phyloP scores from a whole-genome alignment of 2,888 invertebrate genomes.

The Ophion ellenae region DNA sequence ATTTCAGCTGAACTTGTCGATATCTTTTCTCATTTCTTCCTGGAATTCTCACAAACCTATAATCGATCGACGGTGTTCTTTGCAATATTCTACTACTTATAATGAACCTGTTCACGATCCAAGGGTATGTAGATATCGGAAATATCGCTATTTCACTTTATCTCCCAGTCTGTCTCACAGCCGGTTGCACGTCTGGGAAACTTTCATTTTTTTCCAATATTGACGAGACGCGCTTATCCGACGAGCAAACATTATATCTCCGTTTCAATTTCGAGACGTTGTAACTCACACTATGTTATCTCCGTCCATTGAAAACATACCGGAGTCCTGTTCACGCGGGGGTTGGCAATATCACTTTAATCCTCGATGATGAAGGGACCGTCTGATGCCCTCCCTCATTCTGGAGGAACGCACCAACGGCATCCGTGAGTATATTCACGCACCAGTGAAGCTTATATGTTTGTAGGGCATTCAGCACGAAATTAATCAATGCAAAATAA shows the following conservation, averaged over 20 bases:
- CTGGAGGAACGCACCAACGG: slow-evolving; percentile 14
- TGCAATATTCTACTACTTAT: not conserved
- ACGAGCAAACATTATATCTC: slow-evolving; percentile 79
- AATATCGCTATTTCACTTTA: not conserved
- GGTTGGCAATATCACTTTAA: slow-evolving; percentile 82
- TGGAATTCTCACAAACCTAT: not conserved
- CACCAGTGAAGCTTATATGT: slow-evolving; percentile 24
- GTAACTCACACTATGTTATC: slow-evolving; percentile 65
- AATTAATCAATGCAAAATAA: not conserved
- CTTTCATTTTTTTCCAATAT: slow-evolving; percentile 71
- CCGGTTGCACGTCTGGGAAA: slow-evolving; percentile 1
- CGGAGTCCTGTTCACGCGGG: slow-evolving; percentile 68
- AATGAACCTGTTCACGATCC: slow-evolving; percentile 4
- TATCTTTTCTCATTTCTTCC: not conserved
- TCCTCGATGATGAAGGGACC: slow-evolving; percentile 79
- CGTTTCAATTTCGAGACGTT: slow-evolving; percentile 79
- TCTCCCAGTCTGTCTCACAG: not conserved
- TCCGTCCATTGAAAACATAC: slow-evolving; percentile 58
- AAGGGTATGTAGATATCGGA: not conserved
- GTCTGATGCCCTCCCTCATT: slow-evolving; percentile 67
- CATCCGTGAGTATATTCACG: slow-evolving; percentile 31
- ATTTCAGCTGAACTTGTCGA: not conserved
- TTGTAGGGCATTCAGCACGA: slow-evolving; percentile 4
- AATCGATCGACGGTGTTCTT: not conserved
- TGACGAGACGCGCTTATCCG: slow-evolving; percentile 78